These are phyloP conservation scores for Latrodectus geometricus DNA, from an alignment of 1,140 invertebrate genomes.

Conservation along the genomic window DNA sequence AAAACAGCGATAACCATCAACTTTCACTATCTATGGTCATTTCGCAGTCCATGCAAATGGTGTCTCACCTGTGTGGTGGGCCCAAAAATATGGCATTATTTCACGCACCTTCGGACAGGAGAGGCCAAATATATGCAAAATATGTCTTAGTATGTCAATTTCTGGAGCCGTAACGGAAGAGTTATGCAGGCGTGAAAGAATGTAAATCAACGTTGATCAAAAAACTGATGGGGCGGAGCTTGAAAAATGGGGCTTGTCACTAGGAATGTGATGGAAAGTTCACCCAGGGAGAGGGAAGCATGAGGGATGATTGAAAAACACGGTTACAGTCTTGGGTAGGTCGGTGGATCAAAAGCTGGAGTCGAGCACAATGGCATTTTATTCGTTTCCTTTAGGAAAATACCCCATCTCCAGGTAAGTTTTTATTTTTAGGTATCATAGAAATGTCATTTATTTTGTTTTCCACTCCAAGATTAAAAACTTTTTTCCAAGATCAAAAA, in stretches of 20 bases:
- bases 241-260: not conserved
- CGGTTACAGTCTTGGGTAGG: not conserved
- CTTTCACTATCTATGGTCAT: no score
- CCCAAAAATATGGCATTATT: not conserved
- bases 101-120: not conserved
- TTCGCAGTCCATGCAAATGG: no score
- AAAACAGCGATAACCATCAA: no score
- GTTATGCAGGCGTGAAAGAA: not conserved
- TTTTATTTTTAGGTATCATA: no score
- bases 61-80: no score
- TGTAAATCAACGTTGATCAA: slow-evolving; percentile 1
- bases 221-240: not conserved
- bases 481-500: no score
- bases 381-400: no score
- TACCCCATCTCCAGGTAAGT: no score
- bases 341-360: not conserved
- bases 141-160: not conserved
- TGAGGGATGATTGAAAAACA: not conserved
- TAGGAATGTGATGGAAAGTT: not conserved
- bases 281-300: not conserved
- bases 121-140: not conserved
- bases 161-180: not conserved
- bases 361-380: not conserved
- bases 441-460: no score
- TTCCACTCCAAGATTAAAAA: no score